Base-by-base conservation (phyloP, 2,888 invertebrate genomes). In the Conus canariensis region DNA sequence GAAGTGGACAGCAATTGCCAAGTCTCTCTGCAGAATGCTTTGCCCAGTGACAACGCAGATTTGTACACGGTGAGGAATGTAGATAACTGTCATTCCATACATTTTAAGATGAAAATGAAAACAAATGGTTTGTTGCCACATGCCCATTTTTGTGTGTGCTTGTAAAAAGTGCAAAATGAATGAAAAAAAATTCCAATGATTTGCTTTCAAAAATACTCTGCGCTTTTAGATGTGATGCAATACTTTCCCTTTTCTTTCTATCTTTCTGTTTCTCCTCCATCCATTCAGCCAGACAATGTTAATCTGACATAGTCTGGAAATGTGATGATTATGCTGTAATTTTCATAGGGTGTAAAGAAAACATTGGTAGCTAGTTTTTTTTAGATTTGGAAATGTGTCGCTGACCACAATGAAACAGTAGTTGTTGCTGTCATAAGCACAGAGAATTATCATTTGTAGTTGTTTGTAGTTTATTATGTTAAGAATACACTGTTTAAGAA, bases 1-100 rank as follows among this genome's bases (percentile, higher is more conserved):
- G 59, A 90, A 64, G 93, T 95, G 70, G 93, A 94, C 85, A 77
- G 91, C 16, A 93, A 93, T 0, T 95, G 95, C 91, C 88, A 94
- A 0, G 90, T 95, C 67, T 91, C 91, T 5, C 86, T 95, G 82
- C 94, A 91, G 74, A 94, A 93, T 87, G 92, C 92, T 19, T 90
- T 95, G 3, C 80, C 90, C 2, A 64, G 93, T 82, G 94, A 93
- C 70, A 85, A 90, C 14, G 94, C 93, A 2, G 90, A 91, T n/a
- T 59, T 85, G 58, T 95, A 94, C 90, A 90, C 56, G 58, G 95
- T 95, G 91, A 92, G 93, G 12, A 60, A 30, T 30, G 10, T 64
- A 14, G 64, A 14, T 64, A 64, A 7, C 45, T 45, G 45, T 45
- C 45, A 45, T 64, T 16, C 10, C 64, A 16, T 64, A 64, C 16